Percentiles rank a stretch among this genome's conserved stretches.
These are phyloP conservation scores for Saccostrea cuccullata DNA, from an alignment of 1,140 invertebrate species.

Conservation along the genomic window DNA sequence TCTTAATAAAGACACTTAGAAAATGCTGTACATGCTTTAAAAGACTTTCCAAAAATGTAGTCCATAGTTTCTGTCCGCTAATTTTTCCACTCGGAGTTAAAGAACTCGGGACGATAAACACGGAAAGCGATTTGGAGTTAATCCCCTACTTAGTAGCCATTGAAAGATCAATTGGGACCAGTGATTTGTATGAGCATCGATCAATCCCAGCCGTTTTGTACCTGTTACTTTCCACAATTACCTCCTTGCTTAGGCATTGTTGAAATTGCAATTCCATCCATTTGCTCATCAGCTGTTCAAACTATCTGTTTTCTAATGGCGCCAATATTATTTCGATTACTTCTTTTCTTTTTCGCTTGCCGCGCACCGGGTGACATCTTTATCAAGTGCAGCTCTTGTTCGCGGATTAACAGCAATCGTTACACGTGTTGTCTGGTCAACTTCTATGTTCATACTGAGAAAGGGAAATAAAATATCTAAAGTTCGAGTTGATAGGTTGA, in stretches of 20 bases:
- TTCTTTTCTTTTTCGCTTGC: neutral
- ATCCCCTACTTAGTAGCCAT: neutral
- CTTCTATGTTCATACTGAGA: neutral
- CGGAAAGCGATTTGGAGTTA: neutral
- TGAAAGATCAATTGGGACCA: neutral
- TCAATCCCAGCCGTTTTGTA: neutral
- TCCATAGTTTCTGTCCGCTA: neutral
- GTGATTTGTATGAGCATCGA: neutral
- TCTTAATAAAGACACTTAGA: neutral
- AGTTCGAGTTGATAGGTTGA: too few species aligned
- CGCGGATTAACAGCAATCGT: neutral
- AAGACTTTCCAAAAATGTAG: neutral
- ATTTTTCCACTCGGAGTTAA: neutral
- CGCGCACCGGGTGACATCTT: neutral
- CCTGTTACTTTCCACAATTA: neutral
- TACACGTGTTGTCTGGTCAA: neutral
- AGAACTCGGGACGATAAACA: neutral
- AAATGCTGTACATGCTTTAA: neutral
- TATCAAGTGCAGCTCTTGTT: neutral
- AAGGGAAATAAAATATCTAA: too few species aligned
- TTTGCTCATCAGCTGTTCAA: neutral
- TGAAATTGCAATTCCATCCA: neutral
- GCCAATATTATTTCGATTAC: slow-evolving; percentile 26
- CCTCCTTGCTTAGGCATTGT: neutral
- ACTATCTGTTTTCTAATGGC: neutral